phyloP scores from a whole-genome alignment of 2,888 invertebrate species.

The Serripes groenlandicus region DNA sequence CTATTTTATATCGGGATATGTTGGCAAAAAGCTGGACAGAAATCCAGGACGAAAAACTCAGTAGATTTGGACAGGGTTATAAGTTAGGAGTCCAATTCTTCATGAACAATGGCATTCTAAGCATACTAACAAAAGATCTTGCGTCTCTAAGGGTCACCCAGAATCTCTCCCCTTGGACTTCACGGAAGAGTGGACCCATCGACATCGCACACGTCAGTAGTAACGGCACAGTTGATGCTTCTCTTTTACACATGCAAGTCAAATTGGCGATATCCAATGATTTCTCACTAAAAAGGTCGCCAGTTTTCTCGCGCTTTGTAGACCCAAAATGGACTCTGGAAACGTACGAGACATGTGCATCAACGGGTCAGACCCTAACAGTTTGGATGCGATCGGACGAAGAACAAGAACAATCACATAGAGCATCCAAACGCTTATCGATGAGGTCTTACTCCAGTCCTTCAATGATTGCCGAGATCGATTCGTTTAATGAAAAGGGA shows the following conservation, averaged over 20 bases:
- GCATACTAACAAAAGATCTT: conserved; percentile 50
- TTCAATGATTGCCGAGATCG: conserved; percentile 49
- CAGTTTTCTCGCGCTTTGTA: conserved; percentile 60
- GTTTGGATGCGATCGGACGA: conserved; percentile 61
- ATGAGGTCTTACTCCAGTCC: conserved; percentile 56
- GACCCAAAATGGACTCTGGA: conserved; percentile 67
- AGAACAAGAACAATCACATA: conserved; percentile 48
- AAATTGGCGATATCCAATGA: conserved; percentile 60
- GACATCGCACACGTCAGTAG: conserved; percentile 28
- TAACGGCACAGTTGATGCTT: conserved; percentile 37
- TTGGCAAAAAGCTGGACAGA: conserved; percentile 49
- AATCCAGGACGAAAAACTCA: conserved; percentile 62
- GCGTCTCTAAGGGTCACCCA: conserved; percentile 53
- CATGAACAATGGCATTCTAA: conserved; percentile 53
- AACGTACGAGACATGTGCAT: conserved; percentile 57
- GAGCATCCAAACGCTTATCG: conserved; percentile 63
- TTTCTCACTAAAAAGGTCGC: conserved; percentile 60
- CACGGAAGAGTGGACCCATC: conserved; percentile 53
- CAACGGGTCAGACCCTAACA: conserved; percentile 61
- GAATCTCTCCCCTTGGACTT: conserved; percentile 65
- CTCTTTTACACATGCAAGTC: conserved; percentile 49
- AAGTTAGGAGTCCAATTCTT: conserved; percentile 55
- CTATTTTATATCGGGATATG: conserved; percentile 35
- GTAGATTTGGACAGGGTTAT: conserved; percentile 63
- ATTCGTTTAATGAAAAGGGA: conserved; percentile 60